A percentile compares a stretch with the other conserved stretches of the same genome.
These are phyloP conservation scores for Pherbina coryleti DNA, from an alignment of 2,888 invertebrate genomes.

Conservation along the genomic window DNA sequence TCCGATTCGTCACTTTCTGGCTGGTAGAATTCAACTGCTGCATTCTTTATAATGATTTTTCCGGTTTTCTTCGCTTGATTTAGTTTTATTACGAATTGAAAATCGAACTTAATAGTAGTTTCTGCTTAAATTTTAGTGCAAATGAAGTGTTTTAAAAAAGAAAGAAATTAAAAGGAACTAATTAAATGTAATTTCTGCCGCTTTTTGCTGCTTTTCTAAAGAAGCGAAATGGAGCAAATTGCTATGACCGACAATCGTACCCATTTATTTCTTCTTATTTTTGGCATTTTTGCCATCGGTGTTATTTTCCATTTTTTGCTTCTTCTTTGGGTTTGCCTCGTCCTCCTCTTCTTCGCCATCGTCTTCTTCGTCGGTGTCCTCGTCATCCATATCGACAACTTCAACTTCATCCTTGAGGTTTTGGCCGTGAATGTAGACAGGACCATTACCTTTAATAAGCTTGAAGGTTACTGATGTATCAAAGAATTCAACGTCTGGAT, in stretches of 20 bases:
- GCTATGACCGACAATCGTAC: conserved; percentile 12
- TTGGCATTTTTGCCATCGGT: conserved; percentile 80
- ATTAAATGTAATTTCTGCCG: conserved; percentile 36
- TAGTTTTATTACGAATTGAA: conserved; percentile 11
- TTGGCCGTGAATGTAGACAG: conserved; percentile 87
- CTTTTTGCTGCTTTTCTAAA: conserved; percentile 37
- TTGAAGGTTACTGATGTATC: conserved; percentile 89
- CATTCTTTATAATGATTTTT: neutral
- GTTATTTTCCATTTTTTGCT: conserved; percentile 80
- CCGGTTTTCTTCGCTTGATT: neutral
- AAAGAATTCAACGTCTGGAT: conserved; percentile 86
- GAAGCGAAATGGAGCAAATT: conserved; percentile 44
- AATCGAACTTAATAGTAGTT: conserved; percentile 30
- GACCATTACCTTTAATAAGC: conserved; percentile 81
- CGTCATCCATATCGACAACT: conserved; percentile 85
- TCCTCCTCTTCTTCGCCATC: conserved; percentile 77
- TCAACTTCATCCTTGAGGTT: conserved; percentile 86
- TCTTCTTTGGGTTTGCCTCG: conserved; percentile 84
- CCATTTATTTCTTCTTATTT: conserved; percentile 74
- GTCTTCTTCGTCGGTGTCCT: conserved; percentile 76
- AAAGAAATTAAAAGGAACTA: conserved; percentile 42
- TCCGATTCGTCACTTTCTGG: too few relatives aligned
- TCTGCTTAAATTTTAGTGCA: conserved; percentile 30
- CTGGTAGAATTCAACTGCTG: neutral
- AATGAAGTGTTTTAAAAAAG: conserved; percentile 8